Evolutionary conservation across 2,888 invertebrate genomes (phyloP).

Genomic region (Brachyptera putata): DNA sequence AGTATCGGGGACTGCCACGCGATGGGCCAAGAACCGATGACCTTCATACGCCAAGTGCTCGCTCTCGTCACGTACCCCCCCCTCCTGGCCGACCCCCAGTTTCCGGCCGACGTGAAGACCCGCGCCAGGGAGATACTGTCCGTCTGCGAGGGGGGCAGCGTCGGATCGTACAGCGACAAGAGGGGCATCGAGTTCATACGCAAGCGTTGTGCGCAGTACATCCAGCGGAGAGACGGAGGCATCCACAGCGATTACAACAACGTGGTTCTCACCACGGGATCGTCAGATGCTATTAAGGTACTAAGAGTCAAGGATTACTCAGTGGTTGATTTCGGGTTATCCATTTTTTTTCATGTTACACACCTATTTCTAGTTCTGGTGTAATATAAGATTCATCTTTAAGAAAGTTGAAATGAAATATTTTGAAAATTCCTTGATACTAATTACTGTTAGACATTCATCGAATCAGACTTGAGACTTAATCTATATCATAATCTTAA

Average conservation of each 20-base stretch:
- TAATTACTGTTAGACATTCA: too few relatives aligned
- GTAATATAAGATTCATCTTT: too few relatives aligned
- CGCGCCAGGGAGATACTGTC: slow-evolving; percentile 47
- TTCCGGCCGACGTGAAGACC: slow-evolving; percentile 52
- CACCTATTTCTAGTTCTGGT: too few relatives aligned
- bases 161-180: slow-evolving; percentile 58
- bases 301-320: too few relatives aligned
- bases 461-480: too few relatives aligned
- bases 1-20: slow-evolving; percentile 63
- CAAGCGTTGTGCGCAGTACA: slow-evolving; percentile 54
- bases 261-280: slow-evolving; percentile 56
- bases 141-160: slow-evolving; percentile 51
- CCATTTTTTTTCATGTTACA: too few relatives aligned
- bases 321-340: too few relatives aligned
- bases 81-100: slow-evolving; percentile 46
- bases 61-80: slow-evolving; percentile 50
- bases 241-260: slow-evolving; percentile 47
- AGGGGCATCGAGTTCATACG: slow-evolving; percentile 55
- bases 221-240: slow-evolving; percentile 53
- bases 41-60: slow-evolving; percentile 56
- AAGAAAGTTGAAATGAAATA: too few relatives aligned
- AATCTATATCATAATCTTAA: too few relatives aligned
- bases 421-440: too few relatives aligned
- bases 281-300: slow-evolving; percentile 47
- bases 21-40: slow-evolving; percentile 56